These are phyloP conservation scores for Schizaphis graminum DNA, from an alignment of 2,888 invertebrate genomes.

Conservation along the genomic window DNA sequence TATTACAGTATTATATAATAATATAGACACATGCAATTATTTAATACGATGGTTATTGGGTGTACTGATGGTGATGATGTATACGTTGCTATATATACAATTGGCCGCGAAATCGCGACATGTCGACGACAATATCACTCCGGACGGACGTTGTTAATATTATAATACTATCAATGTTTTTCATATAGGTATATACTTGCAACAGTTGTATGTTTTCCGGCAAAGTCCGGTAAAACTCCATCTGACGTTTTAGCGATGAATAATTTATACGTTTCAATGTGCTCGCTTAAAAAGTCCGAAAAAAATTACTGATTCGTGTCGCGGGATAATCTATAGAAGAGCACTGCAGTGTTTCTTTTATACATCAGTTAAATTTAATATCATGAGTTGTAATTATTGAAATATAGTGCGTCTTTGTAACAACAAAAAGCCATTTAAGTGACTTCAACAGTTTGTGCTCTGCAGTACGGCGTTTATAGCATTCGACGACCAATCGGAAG, in stretches of 20 bases:
- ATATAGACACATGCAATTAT: neutral
- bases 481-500: neutral
- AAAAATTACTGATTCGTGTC: neutral
- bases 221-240: neutral
- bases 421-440: neutral
- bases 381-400: no score
- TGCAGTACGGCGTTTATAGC: neutral
- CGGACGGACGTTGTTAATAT: neutral
- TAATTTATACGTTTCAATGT: neutral
- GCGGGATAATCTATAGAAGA: neutral
- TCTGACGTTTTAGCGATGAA: neutral
- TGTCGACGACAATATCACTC: neutral
- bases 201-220: neutral
- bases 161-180: neutral
- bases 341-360: neutral
- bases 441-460: neutral
- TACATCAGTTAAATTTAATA: no score
- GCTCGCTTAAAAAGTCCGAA: neutral
- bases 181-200: neutral
- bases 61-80: neutral
- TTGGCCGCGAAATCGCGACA: neutral
- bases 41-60: no score
- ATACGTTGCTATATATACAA: neutral
- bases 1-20: neutral
- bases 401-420: neutral